Conservation (phyloP, 2,797 vertebrate genomes). For the Pyrocephalus nanus region DNA sequence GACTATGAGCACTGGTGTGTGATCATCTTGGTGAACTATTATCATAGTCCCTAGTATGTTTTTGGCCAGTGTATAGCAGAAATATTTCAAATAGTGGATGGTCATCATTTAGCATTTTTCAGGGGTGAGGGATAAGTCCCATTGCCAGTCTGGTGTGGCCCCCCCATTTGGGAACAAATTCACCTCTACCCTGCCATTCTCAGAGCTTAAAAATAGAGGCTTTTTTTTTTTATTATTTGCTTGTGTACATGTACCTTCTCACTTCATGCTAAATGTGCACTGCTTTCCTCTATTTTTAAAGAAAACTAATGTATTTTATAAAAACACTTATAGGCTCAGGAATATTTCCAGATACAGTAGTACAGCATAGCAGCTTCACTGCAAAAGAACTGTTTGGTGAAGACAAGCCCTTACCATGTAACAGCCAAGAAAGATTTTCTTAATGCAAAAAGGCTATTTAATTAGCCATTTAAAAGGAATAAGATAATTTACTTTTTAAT, state of each 20-base stretch:
- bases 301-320: neutral
- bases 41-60: neutral
- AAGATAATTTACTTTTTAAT: neutral
- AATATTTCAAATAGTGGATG: neutral
- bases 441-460: neutral
- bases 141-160: too few relatives aligned
- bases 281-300: neutral
- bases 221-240: neutral
- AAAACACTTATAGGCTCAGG: neutral
- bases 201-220: neutral
- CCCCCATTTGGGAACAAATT: neutral
- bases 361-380: rapidly evolving
- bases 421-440: neutral
- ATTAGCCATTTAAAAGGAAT: neutral
- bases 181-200: neutral
- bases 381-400: neutral
- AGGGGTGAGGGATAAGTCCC: neutral
- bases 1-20: neutral
- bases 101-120: neutral
- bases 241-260: neutral
- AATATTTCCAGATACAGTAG: neutral
- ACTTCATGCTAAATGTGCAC: neutral
- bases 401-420: too few relatives aligned
- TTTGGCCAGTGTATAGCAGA: neutral
- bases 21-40: neutral